phyloP scores from a whole-genome alignment of 2,113 vertebrate species.

The Colossoma macropomum region DNA sequence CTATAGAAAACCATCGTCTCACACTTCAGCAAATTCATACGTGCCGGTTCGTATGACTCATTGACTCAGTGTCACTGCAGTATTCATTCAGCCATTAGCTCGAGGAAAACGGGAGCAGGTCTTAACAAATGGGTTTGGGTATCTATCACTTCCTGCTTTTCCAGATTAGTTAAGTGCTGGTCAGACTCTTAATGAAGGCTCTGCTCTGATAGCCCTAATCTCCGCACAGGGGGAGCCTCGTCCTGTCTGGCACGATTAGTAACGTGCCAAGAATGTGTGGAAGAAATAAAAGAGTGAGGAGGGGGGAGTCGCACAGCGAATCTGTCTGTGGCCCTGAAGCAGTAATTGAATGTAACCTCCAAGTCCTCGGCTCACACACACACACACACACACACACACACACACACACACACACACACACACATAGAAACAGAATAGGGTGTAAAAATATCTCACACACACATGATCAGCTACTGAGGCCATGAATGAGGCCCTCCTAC shows the following conservation, averaged over 20 bases:
- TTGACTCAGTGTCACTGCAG: not conserved
- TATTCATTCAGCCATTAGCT: not conserved
- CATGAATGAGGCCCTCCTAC: not conserved
- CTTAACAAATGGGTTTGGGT: not conserved
- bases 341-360: slow-evolving; percentile 25
- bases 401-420: not conserved
- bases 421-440: not conserved
- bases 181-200: slow-evolving; percentile 9
- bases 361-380: not conserved
- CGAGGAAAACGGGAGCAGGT: not conserved
- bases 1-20: no score
- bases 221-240: not conserved
- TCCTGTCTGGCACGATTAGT: not conserved
- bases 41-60: slow-evolving; percentile 19
- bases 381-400: slow-evolving; percentile 1
- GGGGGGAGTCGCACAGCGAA: not conserved
- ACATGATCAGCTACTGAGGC: not conserved
- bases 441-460: not conserved
- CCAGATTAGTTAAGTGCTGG: not conserved
- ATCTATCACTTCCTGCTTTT: not conserved
- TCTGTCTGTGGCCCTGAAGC: not conserved
- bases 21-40: not conserved
- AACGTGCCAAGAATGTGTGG: not conserved
- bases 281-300: not conserved
- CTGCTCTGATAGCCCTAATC: slow-evolving; percentile 5